A percentile compares a stretch with the other conserved stretches of the same genome.
Evolutionary conservation across 1,140 invertebrate species (phyloP).

Genomic region (Octopus sinensis): DNA sequence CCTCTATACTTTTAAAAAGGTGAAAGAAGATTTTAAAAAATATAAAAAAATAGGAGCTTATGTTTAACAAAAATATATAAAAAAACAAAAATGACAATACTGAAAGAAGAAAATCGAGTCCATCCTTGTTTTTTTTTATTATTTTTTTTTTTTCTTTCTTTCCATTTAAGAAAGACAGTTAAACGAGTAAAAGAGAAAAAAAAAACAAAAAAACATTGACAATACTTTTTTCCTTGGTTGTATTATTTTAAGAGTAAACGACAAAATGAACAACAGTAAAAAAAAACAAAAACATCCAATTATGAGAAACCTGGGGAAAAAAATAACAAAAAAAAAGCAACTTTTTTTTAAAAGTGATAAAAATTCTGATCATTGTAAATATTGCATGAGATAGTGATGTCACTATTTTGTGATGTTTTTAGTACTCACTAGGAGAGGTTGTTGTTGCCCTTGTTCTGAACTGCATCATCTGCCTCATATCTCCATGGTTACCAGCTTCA

Average conservation of each 20-base stretch:
- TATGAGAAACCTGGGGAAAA: not conserved
- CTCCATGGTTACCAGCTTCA: not conserved
- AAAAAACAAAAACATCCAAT: not conserved
- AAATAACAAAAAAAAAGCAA: not conserved
- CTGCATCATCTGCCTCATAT: conserved; percentile 10
- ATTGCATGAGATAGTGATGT: conserved; percentile 12
- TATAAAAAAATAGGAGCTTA: not conserved
- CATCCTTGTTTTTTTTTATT: not conserved
- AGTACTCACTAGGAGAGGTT: not conserved
- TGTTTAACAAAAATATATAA: not conserved
- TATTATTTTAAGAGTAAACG: no score
- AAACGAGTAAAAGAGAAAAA: no score
- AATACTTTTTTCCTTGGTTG: no score
- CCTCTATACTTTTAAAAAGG: not conserved
- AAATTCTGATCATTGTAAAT: not conserved
- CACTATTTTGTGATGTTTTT: conserved; percentile 15
- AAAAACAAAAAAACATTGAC: not conserved
- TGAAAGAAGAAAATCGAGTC: not conserved
- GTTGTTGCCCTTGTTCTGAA: not conserved
- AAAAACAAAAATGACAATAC: not conserved
- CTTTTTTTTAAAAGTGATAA: conserved; percentile 4
- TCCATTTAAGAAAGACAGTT: not conserved
- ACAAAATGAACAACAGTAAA: not conserved
- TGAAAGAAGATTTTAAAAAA: not conserved
- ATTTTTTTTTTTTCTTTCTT: not conserved